Evolutionary conservation across 2,888 invertebrate species (phyloP), one percentile per base, ranked within the genome.

Genomic region (Actias luna): DNA sequence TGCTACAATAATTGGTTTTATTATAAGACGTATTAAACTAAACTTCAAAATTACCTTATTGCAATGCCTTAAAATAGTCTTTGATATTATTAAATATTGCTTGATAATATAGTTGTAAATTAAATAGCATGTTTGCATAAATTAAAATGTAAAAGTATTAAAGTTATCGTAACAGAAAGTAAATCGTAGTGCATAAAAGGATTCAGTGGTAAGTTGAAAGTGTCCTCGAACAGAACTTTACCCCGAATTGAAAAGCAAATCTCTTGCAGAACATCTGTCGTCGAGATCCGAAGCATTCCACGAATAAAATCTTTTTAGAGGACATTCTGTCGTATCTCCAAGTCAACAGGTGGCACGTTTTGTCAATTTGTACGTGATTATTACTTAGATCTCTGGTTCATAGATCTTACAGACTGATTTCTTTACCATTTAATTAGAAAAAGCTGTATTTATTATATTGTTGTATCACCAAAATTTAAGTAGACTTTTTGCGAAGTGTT

Each of bases 301-400:
- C 81, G 82, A 86, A 87, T 88, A 87, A 87, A 88, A 87, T 85
- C 85, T 85, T 89, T 89, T 86, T 83, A 77, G 80, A 79, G 83
- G 78, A 83, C 82, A 78, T 79, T 76, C 67, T 68, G 12, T 50
- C 46, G 22, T 5, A 50, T 10, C 46, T 50, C 12, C 46, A 22
- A 25, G 76, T 79, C 89, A 91, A 92, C 92, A 92, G 91, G 92
- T 92, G 88, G 88, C 76, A 76, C 73, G 81, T 86, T 87, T 82
- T 79, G 83, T 50, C 46, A 85, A 86, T 88, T 86, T 83, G 80
- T 85, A 87, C 87, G 85, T 87, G 87, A 89, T 87, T 86, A 85
- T 80, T 77, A 79, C 79, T 82, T 77, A 71, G 74, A 76, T 72
- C 74, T 74, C 75, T 84, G 73, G 72, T 68, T 65, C 69, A 61